phyloP scores from a whole-genome alignment of 2,888 invertebrate species.

The Epinotia ramella region DNA sequence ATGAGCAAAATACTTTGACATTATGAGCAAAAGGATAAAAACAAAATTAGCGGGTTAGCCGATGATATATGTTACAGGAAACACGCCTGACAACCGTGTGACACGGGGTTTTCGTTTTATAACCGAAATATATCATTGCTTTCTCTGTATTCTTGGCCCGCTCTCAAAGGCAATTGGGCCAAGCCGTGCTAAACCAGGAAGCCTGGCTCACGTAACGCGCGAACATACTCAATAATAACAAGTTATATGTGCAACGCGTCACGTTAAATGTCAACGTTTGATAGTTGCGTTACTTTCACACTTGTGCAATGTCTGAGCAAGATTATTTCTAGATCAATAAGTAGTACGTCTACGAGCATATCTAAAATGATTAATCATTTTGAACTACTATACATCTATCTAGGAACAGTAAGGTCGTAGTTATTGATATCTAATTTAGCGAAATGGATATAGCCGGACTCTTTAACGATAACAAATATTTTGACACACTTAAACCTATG shows the following conservation, averaged over 20 bases:
- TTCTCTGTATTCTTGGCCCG: conserved; percentile 78
- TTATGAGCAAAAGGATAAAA: conserved; percentile 48
- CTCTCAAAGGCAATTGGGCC: conserved; percentile 77
- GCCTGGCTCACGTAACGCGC: conserved; percentile 49
- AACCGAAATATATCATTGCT: conserved; percentile 67
- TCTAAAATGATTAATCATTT: background rate
- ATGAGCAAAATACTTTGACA: conserved; percentile 15
- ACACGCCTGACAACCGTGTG: conserved; percentile 61
- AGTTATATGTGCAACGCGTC: conserved; percentile 32
- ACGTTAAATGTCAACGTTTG: conserved; percentile 30
- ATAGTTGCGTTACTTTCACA: conserved; percentile 4
- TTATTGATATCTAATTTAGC: background rate
- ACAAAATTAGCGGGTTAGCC: conserved; percentile 52
- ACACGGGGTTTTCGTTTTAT: conserved; percentile 63
- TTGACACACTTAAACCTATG: background rate
- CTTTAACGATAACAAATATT: background rate
- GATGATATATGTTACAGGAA: conserved; percentile 67
- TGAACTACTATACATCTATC: background rate
- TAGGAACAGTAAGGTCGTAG: background rate
- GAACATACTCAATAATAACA: conserved; percentile 36
- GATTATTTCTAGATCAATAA: conserved; percentile 23
- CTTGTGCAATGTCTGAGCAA: background rate
- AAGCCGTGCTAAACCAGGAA: conserved; percentile 68
- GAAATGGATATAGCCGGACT: background rate
- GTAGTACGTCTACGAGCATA: conserved; percentile 7